Base-by-base conservation (phyloP, 2,797 vertebrate species). In the Huso huso region DNA sequence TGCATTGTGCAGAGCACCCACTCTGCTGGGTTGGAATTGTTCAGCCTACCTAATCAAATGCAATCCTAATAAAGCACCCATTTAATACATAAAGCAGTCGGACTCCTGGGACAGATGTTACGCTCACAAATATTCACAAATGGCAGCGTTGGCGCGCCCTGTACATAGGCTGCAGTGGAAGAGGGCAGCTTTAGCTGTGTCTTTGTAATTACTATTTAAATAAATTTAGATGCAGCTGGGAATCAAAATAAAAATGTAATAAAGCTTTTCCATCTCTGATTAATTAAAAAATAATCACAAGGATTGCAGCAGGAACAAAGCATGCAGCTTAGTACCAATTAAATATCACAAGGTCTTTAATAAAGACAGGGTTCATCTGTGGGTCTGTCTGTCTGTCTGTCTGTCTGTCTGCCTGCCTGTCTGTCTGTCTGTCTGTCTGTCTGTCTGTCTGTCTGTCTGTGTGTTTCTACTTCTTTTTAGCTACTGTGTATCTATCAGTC, bases 201-300 rank as follows among this genome's bases (percentile, higher is more conserved):
- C 52, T 55, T 55, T 55, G 52, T 55, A 55, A 55, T 55, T 55
- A 55, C n/a, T 9, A n/a, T 55, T 55, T 9, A 55, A 55, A 55
- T 9, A 55, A 5, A 55, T 55, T 55, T n/a, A 55, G 52, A 55
- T 55, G 52, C n/a, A 10, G 52, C 52, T 55, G 52, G 52, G n/a
- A 55, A 5, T 55, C n/a, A 55, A 37, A 55, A 55, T 55, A 55
- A 55, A 55, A 55, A 55, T 55, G 52, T 55, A 55, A 3, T 55
- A 55, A 55, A 55, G 52, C 52, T 55, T 55, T 55, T 55, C 52
- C 52, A 55, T 55, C 52, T n/a, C n/a, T 55, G 52, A 55, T 55
- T 55, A 55, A 55, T 55, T 55, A 55, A 55, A 55, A 55, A n/a
- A 55, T 55, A 55, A 55, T 10, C 3, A 55, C 52, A 55, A 37